Base-by-base conservation (phyloP, 2,888 invertebrate genomes). In the Anodontia alba region DNA sequence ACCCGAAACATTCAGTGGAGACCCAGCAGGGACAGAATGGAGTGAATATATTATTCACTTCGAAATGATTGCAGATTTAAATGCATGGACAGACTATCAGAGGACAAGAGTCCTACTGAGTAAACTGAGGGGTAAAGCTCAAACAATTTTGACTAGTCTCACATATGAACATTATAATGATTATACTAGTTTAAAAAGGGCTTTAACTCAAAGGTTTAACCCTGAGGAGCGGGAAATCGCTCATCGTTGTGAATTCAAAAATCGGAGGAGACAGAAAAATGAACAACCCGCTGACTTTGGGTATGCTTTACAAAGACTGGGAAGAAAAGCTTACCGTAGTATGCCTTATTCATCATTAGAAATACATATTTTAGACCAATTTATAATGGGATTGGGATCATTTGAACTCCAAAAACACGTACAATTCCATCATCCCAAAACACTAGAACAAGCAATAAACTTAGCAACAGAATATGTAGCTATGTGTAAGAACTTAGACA, bases 211-310 rank as follows among this genome's bases (percentile, higher is more conserved):
- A 54, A 42, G 79, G 26, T 74, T 74, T 26, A 74, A 38, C 57
- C 79, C 79, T 8, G 33, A 67, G 26, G 79, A 79, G 26, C 31
- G 79, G n/a, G 71, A 71, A 15, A 23, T 73, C 20, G 74, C 74
- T 2, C 74, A 43, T 26, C 20, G 75, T 7, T 80, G 75, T 26
- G 76, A 80, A 36, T 80, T 80, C 68, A 54, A 73, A 31, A 80
- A 75, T 38, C 36, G 72, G 8, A 72, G 43, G 46, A 29, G 72
- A 17, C 8, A 49, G 15, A 51, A 54, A 36, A 51, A 42, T 5
- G 80, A 72, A 49, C 33, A 29, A 17, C 72, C 38, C 5, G 23
- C 76, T n/a, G 80, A 72, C 29, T 80, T 49, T 72, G 76, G 80
- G 8, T 80, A 72, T 38, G 33, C 72, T 2, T 49, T 80, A 20